Percentiles rank a stretch among this genome's conserved stretches.
These are phyloP conservation scores for Halocynthia roretzi DNA, from an alignment of 23 tunicate species.

Conservation along the genomic window DNA sequence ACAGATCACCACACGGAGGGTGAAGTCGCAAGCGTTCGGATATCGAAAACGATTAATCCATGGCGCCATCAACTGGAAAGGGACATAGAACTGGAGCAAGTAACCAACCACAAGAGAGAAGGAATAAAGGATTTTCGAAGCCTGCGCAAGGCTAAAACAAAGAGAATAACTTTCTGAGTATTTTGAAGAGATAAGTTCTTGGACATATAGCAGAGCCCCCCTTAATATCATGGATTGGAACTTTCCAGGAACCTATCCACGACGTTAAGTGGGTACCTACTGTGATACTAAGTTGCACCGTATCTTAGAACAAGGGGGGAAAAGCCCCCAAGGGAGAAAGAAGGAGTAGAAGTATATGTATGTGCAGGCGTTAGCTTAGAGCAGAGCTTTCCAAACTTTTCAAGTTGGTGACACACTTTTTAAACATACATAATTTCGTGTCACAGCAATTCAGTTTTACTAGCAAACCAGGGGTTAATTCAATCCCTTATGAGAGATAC, in stretches of 20 bases:
- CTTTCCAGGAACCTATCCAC: neutral
- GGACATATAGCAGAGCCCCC: neutral
- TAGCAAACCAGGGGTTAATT: too few species aligned
- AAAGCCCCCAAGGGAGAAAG: neutral
- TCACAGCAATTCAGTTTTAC: too few species aligned
- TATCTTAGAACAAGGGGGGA: too few species aligned
- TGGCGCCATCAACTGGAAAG: conserved; percentile 46
- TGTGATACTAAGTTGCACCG: too few species aligned
- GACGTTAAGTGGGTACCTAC: too few species aligned
- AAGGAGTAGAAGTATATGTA: neutral
- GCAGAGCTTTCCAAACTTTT: neutral
- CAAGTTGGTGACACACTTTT: neutral
- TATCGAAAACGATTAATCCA: conserved; percentile 12
- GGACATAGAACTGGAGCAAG: conserved; percentile 88
- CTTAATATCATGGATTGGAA: neutral
- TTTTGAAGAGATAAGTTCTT: neutral
- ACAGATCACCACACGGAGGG: neutral
- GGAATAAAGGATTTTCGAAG: conserved; percentile 65
- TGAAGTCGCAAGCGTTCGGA: neutral
- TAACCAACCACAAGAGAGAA: conserved; percentile 53
- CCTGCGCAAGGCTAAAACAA: conserved; percentile 36
- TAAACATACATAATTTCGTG: neutral
- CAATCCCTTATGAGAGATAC: too few species aligned
- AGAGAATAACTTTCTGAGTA: neutral
- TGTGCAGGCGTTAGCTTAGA: neutral